Evolutionary conservation across 2,113 vertebrate species (phyloP).

Genomic region (Carassius gibelio): DNA sequence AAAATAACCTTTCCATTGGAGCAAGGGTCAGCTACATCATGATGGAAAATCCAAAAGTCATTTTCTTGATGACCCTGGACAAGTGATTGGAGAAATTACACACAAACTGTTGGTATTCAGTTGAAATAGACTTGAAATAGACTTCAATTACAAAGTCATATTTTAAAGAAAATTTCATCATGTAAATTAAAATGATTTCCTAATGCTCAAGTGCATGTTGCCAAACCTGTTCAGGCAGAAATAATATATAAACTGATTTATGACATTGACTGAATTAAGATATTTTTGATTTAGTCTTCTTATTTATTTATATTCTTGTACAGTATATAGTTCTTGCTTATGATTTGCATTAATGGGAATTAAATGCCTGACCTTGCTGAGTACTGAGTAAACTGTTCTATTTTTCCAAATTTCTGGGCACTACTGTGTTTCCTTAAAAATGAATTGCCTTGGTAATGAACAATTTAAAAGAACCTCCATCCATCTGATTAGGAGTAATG

Average conservation of each 20-base stretch:
- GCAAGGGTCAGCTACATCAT: slow-evolving; percentile 38
- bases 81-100: slow-evolving; percentile 33
- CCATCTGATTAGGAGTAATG: slow-evolving; percentile 53
- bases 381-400: not conserved
- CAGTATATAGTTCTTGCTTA: not conserved
- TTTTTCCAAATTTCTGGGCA: not conserved
- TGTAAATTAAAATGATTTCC: not conserved
- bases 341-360: not conserved
- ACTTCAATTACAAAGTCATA: not conserved
- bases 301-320: not conserved
- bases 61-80: not conserved
- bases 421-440: not conserved
- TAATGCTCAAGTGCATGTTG: not conserved
- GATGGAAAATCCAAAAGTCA: slow-evolving; percentile 34
- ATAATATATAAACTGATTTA: not conserved
- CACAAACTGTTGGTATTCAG: not conserved
- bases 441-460: not conserved
- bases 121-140: not conserved
- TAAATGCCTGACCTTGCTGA: not conserved
- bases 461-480: slow-evolving; percentile 6
- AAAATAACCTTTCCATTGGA: slow-evolving; percentile 55
- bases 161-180: slow-evolving; percentile 1
- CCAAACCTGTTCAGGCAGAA: not conserved
- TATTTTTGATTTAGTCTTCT: not conserved
- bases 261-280: not conserved